Evolutionary conservation across 2,888 invertebrate genomes (phyloP).

Genomic region (Seira sanloemensis): DNA sequence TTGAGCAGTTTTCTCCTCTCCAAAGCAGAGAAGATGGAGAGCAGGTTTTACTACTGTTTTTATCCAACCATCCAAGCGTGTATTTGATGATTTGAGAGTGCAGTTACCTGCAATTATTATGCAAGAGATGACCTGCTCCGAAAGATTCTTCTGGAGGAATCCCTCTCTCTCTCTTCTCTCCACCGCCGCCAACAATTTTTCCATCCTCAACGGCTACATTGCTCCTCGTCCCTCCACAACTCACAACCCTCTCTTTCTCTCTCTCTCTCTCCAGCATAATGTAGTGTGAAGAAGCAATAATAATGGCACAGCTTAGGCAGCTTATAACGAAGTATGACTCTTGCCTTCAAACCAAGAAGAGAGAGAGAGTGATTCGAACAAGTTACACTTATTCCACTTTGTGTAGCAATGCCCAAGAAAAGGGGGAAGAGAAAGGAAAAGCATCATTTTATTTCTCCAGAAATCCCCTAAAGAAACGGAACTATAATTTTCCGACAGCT

Average conservation of each 20-base stretch:
- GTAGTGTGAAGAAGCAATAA: constrained; percentile 20
- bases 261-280: not conserved
- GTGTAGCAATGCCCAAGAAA: constrained; percentile 11
- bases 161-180: not conserved
- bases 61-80: constrained; percentile 49
- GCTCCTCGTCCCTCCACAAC: not conserved
- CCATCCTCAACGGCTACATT: not conserved
- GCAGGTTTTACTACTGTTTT: constrained; percentile 37
- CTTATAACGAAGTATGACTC: constrained; percentile 1
- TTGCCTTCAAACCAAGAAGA: not conserved
- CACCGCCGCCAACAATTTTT: constrained; percentile 8
- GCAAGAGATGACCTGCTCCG: constrained; percentile 60
- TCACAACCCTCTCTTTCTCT: not conserved
- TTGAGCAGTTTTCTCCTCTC: not conserved
- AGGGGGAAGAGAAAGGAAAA: not conserved
- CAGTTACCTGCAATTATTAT: constrained; percentile 65
- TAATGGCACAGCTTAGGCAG: not conserved
- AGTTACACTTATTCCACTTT: not conserved
- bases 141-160: constrained; percentile 55
- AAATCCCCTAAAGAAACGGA: constrained; percentile 64
- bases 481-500: constrained; percentile 64
- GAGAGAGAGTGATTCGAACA: not conserved
- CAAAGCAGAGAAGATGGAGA: not conserved
- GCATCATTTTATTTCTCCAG: constrained; percentile 53
- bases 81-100: constrained; percentile 65